phyloP scores from a whole-genome alignment of 2,113 vertebrate species.

The Pseudonaja textilis region DNA sequence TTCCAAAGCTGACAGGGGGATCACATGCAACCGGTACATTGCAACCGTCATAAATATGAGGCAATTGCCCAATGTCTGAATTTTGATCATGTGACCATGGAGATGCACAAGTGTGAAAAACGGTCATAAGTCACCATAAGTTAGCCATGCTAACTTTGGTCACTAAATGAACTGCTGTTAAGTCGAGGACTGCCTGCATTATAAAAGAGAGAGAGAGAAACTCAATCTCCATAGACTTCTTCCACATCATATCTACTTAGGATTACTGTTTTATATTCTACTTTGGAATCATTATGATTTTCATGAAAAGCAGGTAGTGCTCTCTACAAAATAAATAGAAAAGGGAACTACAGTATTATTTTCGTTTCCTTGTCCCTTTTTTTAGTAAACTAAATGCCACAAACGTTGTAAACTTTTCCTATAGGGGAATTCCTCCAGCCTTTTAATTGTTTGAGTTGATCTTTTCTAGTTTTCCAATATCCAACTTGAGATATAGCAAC shows the following conservation, averaged over 20 bases:
- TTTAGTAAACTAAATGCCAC: background rate
- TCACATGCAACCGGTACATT: background rate
- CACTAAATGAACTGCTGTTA: background rate
- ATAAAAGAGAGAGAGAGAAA: background rate
- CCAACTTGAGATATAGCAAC: background rate
- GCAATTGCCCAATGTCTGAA: background rate
- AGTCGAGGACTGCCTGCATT: background rate
- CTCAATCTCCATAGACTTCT: background rate
- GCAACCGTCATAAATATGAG: background rate
- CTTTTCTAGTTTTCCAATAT: background rate
- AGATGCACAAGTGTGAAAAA: background rate
- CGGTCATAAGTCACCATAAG: background rate
- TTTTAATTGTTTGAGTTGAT: background rate
- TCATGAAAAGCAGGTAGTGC: background rate
- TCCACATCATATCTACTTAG: background rate
- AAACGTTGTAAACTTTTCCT: background rate
- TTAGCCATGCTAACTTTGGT: background rate
- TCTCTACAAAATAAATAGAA: background rate
- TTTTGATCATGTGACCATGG: background rate
- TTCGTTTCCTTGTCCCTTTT: background rate
- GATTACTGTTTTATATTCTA: background rate
- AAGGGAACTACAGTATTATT: background rate
- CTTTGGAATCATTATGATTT: background rate
- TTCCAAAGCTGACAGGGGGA: background rate
- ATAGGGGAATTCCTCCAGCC: background rate